These are phyloP conservation scores for Paratrypauchen microcephalus DNA, from an alignment of 2,797 vertebrate species.

Conservation along the genomic window DNA sequence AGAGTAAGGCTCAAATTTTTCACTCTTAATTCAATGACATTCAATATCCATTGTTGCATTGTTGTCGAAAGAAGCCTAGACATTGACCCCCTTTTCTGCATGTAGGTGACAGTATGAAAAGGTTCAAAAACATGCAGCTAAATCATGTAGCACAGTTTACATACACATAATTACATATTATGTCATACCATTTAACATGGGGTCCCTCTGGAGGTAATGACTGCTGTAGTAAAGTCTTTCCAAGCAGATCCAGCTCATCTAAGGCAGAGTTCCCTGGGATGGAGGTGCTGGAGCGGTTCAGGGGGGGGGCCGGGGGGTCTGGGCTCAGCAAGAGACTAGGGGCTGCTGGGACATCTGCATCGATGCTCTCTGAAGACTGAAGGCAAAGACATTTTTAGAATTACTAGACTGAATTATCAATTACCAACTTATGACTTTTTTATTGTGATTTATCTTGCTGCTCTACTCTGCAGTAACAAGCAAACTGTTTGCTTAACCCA, in stretches of 20 bases:
- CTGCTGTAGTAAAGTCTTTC: conserved; percentile 93
- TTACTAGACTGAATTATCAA: background rate
- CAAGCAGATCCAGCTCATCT: conserved; percentile 92
- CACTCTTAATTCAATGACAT: background rate
- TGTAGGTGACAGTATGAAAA: background rate
- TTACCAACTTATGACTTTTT: too few species aligned
- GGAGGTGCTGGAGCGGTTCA: conserved; percentile 46
- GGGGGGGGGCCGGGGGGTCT: conserved; percentile 45
- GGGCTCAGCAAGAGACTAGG: conserved; percentile 70
- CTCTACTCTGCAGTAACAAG: too few species aligned
- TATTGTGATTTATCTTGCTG: too few species aligned
- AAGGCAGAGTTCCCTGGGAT: conserved; percentile 72
- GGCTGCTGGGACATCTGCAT: conserved; percentile 67
- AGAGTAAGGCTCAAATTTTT: background rate
- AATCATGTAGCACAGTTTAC: too few species aligned
- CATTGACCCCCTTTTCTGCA: background rate
- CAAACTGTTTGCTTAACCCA: too few species aligned
- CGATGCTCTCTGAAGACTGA: conserved; percentile 88
- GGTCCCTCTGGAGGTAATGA: conserved; percentile 91
- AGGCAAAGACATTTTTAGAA: background rate
- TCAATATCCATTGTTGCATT: background rate
- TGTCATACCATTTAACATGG: conserved; percentile 92
- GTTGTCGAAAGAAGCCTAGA: background rate
- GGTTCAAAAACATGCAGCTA: too few species aligned
- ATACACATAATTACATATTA: background rate